phyloP scores from a whole-genome alignment of 2,888 invertebrate species.

The Mesopsocus fuscifrons region DNA sequence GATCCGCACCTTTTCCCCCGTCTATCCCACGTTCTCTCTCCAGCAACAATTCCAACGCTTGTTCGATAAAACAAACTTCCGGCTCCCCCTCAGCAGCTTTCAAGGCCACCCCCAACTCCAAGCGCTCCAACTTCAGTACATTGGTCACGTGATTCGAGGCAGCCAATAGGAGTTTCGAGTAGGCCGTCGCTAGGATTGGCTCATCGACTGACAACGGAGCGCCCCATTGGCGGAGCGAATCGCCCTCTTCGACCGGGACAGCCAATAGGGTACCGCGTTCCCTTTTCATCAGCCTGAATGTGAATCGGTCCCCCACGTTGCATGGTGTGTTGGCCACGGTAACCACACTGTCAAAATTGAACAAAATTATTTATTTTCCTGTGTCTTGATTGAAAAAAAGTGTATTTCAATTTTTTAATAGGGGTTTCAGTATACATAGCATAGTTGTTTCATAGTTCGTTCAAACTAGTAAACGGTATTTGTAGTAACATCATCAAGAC shows the following conservation, averaged over 20 bases:
- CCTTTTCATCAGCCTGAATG: slow-evolving; percentile 73
- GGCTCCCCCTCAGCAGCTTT: slow-evolving; percentile 50
- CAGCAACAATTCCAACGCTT: slow-evolving; percentile 52
- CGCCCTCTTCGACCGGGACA: slow-evolving; percentile 27
- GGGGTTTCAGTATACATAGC: too few species aligned
- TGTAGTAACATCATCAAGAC: too few species aligned
- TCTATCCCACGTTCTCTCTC: slow-evolving; percentile 28
- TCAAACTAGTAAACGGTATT: too few species aligned
- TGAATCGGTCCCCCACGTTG: slow-evolving; percentile 44
- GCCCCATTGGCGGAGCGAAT: slow-evolving; percentile 12
- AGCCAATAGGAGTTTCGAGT: slow-evolving; percentile 62
- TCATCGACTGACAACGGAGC: slow-evolving; percentile 28
- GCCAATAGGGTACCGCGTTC: slow-evolving; percentile 36
- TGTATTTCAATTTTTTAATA: too few species aligned
- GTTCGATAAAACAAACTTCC: slow-evolving; percentile 69
- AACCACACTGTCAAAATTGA: slow-evolving; percentile 47
- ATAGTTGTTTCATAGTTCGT: too few species aligned
- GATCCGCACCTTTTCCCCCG: too few species aligned
- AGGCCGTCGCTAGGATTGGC: slow-evolving; percentile 33
- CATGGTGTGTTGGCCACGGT: slow-evolving; percentile 32
- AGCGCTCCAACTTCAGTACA: slow-evolving; percentile 50
- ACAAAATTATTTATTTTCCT: too few species aligned
- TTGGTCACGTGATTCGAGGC: slow-evolving; percentile 39
- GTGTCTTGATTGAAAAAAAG: too few species aligned
- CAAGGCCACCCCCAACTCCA: slow-evolving; percentile 36